A percentile compares a stretch with the other conserved stretches of the same genome.
phyloP scores from a whole-genome alignment of 2,113 vertebrate species.

The Glareola pratincola region DNA sequence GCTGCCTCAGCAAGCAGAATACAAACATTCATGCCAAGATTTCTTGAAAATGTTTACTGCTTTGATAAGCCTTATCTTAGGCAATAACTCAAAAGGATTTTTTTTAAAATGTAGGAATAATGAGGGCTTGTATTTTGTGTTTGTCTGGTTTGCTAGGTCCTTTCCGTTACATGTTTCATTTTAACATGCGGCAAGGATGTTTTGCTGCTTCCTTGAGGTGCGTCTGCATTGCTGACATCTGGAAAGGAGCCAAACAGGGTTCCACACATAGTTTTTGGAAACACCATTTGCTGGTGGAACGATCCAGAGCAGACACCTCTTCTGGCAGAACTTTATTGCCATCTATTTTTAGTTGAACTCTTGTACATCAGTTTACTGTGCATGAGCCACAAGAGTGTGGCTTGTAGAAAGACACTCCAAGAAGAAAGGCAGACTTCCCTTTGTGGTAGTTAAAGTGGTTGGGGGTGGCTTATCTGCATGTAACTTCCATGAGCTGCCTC shows the following conservation, averaged over 20 bases:
- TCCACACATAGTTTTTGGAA: background rate
- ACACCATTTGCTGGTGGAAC: background rate
- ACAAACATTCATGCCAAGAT: background rate
- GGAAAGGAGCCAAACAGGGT: background rate
- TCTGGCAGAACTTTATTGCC: background rate
- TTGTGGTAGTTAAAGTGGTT: background rate
- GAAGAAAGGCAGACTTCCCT: background rate
- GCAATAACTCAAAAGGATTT: background rate
- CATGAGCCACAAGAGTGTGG: background rate
- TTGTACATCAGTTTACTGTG: background rate
- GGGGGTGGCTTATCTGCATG: background rate
- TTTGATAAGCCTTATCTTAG: background rate
- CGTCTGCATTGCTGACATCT: background rate
- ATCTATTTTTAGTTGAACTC: slow-evolving; percentile 12
- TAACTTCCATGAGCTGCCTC: background rate
- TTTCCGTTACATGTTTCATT: background rate
- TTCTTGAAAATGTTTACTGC: background rate
- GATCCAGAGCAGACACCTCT: background rate
- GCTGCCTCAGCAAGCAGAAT: background rate
- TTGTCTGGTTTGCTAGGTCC: background rate
- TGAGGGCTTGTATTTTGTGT: background rate
- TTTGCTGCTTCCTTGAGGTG: background rate
- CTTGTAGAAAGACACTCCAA: background rate
- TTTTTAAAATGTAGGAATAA: background rate
- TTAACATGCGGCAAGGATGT: background rate